Evolutionary conservation across 2,888 invertebrate species (phyloP), one percentile per base, ranked within the genome.

Genomic region (Erynnis tages): DNA sequence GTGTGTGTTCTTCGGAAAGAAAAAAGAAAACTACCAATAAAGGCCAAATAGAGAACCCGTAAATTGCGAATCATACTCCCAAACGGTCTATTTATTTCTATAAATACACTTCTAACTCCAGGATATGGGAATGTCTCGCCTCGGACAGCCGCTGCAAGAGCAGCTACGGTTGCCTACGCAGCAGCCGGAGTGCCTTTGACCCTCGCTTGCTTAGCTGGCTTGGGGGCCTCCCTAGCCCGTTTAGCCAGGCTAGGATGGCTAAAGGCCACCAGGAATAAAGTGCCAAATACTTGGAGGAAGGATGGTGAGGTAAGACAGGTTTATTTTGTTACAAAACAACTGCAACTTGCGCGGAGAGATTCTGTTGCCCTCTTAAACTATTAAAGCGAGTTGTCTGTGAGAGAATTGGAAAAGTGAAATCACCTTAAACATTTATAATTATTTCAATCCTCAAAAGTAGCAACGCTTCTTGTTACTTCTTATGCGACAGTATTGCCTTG

Each of bases 111-210:
- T 27, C 4, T 30, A 13, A n/a, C 44, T 46, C 38, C 77, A 96
- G 96, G 97, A 59, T 96, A 96, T 76, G 96, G 96, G 41, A 95
- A 95, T 76, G 92, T 96, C 16, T 94, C 96, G 1, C 97, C 97
- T 0, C 92, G 94, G 63, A 97, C 97, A 7, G 92, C 94, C 8
- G 91, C 93, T 19, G 97, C 97, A 2, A 94, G 96, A 75, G 92
- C 96, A 19, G 93, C 95, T 11, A 96, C 97, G 2, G 96, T 97
- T 69, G 90, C 96, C 29, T 97, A 97, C 76, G 96, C 97, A 10
- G 92, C 96, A 49, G 91, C 97, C 53, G 97, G 97, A 8, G 96
- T 97, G 43, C 97, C 97, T 3, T 82, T 97, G 52, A 96, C 96
- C 90, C 85, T 97, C 63, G 93, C 97, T 47, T 96, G 96, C 73